phyloP scores from a whole-genome alignment of 2,888 invertebrate genomes.

The Neoitamus cyanurus region DNA sequence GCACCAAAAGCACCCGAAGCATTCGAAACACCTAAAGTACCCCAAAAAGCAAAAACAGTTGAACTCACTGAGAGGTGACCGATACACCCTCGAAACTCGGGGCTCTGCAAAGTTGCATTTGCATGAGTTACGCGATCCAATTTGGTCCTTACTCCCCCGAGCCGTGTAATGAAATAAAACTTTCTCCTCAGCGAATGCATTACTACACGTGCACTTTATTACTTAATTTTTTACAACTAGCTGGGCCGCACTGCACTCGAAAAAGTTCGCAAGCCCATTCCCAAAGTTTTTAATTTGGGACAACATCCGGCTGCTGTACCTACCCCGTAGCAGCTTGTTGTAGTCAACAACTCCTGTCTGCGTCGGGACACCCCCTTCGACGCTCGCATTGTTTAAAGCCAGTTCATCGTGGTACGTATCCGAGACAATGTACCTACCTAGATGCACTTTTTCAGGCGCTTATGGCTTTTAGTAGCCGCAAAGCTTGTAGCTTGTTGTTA shows the following conservation, averaged over 20 bases:
- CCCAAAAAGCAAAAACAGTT: neutral
- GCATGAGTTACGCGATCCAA: slow-evolving; percentile 21
- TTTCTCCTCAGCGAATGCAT: slow-evolving; percentile 4
- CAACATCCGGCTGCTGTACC: neutral
- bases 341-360: neutral
- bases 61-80: neutral
- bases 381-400: neutral
- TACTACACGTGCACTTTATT: slow-evolving; percentile 39
- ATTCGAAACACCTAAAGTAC: neutral
- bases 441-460: neutral
- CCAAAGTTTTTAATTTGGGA: slow-evolving; percentile 32
- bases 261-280: slow-evolving; percentile 18
- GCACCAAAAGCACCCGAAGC: neutral
- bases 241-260: neutral
- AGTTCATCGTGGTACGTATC: neutral
- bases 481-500: neutral
- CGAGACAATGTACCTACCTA: neutral
- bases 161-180: slow-evolving; percentile 38
- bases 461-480: neutral
- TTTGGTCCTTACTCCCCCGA: neutral
- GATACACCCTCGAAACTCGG: neutral
- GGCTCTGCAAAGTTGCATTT: neutral
- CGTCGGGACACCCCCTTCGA: neutral
- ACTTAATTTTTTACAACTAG: slow-evolving; percentile 35
- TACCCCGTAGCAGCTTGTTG: neutral